Evolutionary conservation across 2,888 invertebrate genomes (phyloP).

Genomic region (Antheraea yamamai): DNA sequence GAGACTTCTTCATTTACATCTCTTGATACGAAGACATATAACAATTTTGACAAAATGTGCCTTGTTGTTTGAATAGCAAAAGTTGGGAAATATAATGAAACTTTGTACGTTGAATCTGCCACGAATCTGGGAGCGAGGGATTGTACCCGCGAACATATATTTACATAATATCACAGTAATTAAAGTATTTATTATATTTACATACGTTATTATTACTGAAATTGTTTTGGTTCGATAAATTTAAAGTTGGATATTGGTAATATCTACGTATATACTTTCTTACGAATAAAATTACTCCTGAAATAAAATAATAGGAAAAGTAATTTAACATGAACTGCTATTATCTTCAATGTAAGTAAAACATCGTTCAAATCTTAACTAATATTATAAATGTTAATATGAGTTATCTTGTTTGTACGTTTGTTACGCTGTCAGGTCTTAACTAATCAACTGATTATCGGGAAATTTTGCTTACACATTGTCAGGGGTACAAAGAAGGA

Average conservation of each 20-base stretch:
- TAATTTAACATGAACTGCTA: background rate
- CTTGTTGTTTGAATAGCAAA: slow-evolving; percentile 4
- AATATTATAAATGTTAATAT: no score
- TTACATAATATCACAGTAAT: background rate
- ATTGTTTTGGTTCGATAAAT: background rate
- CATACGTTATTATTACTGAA: background rate
- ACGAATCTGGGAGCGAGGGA: background rate
- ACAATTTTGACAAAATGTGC: background rate
- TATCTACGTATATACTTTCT: background rate
- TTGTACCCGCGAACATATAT: background rate
- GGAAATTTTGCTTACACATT: no score
- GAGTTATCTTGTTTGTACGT: no score
- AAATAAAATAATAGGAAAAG: no score
- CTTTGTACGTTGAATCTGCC: background rate
- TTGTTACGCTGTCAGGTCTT: no score
- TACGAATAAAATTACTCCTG: background rate
- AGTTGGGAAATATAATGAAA: slow-evolving; percentile 1
- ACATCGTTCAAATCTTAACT: no score
- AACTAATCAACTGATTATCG: no score
- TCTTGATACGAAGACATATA: background rate
- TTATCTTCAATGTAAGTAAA: no score
- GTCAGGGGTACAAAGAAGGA: no score
- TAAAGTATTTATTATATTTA: background rate
- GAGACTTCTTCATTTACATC: background rate
- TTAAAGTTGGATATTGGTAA: background rate